Conservation (phyloP, 2,888 invertebrate species). For the Corythucha ciliata region DNA sequence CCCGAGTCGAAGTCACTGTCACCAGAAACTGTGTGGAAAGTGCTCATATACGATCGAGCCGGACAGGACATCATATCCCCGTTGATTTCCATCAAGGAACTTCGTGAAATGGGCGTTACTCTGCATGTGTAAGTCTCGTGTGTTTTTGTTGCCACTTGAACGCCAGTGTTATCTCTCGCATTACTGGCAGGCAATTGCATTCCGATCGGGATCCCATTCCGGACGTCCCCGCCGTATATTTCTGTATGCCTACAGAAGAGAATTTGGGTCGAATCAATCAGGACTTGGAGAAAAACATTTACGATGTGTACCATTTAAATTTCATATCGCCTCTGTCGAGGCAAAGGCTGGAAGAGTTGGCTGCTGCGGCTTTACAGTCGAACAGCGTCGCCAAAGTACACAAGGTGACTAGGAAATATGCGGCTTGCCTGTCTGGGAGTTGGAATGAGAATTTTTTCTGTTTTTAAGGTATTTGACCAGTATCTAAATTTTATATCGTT, state of each 20-base stretch:
- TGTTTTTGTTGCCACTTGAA: constrained; percentile 4
- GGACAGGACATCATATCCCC: constrained; percentile 99
- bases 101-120: constrained; percentile 92
- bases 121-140: constrained; percentile 76
- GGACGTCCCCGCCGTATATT: constrained; percentile 97
- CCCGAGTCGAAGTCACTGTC: constrained; percentile 63
- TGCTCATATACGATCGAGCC: constrained; percentile 87
- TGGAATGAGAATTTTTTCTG: constrained; percentile 35
- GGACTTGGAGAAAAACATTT: constrained; percentile 77
- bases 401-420: constrained; percentile 51
- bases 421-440: neutral
- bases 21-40: constrained; percentile 90
- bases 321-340: constrained; percentile 92
- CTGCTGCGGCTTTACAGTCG: constrained; percentile 80
- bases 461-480: constrained; percentile 96
- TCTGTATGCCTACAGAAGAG: constrained; percentile 91
- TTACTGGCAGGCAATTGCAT: constrained; percentile 61
- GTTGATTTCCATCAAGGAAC: constrained; percentile 86
- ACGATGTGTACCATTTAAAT: constrained; percentile 92
- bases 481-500: constrained; percentile 96
- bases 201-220: constrained; percentile 87
- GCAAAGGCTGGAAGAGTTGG: constrained; percentile 89
- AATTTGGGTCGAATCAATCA: constrained; percentile 89
- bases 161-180: neutral
- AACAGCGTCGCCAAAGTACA: constrained; percentile 86